A percentile compares a stretch with the other conserved stretches of the same genome.
phyloP scores from a whole-genome alignment of 1,140 invertebrate species.

The Platorchestia sp. region DNA sequence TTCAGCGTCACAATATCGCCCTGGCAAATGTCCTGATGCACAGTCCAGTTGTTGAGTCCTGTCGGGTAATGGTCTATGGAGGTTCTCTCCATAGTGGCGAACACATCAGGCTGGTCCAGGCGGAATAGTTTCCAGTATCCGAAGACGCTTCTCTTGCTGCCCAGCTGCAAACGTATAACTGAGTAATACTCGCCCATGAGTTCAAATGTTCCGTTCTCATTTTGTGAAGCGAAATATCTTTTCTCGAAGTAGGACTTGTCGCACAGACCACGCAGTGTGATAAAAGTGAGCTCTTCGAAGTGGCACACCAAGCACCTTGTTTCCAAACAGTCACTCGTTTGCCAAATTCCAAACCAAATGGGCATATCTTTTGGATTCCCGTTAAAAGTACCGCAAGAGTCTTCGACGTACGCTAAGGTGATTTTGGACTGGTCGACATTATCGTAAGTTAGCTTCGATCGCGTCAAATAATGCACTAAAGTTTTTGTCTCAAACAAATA shows the following conservation, averaged over 20 bases:
- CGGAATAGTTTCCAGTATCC: conserved; percentile 54
- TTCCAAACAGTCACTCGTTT: conserved; percentile 37
- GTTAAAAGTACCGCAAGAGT: conserved; percentile 48
- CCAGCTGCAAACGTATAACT: conserved; percentile 6
- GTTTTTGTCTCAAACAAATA: background rate
- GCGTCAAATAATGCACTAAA: conserved; percentile 16
- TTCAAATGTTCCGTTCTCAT: conserved; percentile 3
- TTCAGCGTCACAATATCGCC: conserved; percentile 38
- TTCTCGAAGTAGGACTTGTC: conserved; percentile 59
- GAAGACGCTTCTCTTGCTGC: background rate
- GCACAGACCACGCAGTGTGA: conserved; percentile 59
- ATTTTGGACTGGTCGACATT: conserved; percentile 46
- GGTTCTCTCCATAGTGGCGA: conserved; percentile 28
- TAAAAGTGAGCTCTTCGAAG: background rate
- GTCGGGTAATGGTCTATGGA: conserved; percentile 55
- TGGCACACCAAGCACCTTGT: conserved; percentile 46
- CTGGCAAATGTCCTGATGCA: conserved; percentile 55
- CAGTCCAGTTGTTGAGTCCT: conserved; percentile 53
- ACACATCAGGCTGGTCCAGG: conserved; percentile 26
- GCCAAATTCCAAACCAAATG: conserved; percentile 57
- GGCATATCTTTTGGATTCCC: conserved; percentile 18
- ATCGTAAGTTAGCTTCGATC: background rate
- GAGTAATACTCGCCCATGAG: conserved; percentile 56
- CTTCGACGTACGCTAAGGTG: background rate
- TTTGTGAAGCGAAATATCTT: conserved; percentile 1